phyloP scores from a whole-genome alignment of 2,888 invertebrate species.

The Lasioglossum leucozonium region DNA sequence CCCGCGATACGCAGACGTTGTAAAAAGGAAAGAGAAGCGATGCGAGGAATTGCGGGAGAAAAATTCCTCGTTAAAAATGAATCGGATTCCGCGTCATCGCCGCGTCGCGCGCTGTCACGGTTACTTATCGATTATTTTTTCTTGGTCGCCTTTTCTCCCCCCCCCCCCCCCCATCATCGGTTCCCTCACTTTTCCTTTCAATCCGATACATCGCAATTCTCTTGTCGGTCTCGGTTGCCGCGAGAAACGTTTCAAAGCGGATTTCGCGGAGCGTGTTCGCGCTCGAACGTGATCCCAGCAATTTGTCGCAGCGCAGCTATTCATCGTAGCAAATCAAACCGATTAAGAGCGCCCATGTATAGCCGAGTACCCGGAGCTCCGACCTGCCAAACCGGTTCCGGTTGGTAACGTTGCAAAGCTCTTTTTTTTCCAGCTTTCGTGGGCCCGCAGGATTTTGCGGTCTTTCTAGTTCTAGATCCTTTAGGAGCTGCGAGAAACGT shows the following conservation, averaged over 20 bases:
- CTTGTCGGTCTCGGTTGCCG: not conserved
- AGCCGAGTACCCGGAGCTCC: conserved; percentile 24
- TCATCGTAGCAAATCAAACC: conserved; percentile 69
- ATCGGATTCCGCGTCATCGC: conserved; percentile 23
- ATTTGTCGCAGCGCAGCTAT: conserved; percentile 69
- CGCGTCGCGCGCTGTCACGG: not conserved
- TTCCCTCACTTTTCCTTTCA: conserved; percentile 40
- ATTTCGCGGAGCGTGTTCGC: conserved; percentile 55
- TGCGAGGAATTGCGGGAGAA: not conserved
- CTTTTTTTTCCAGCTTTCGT: conserved; percentile 13
- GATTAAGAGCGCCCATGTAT: conserved; percentile 66
- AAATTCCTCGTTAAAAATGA: conserved; percentile 48
- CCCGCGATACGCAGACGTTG: not conserved
- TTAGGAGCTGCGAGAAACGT: not conserved
- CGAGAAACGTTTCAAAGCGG: conserved; percentile 54
- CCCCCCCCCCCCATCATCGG: not conserved
- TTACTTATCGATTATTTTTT: conserved; percentile 53
- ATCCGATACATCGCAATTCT: conserved; percentile 43
- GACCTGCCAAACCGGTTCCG: conserved; percentile 51
- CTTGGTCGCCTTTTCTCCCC: not conserved
- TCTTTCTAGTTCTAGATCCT: conserved; percentile 11
- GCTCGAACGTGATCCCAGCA: conserved; percentile 66
- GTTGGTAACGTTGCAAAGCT: conserved; percentile 30
- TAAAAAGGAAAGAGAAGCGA: not conserved
- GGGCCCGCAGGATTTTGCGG: not conserved